A percentile compares a stretch with the other conserved stretches of the same genome.
Conservation (phyloP, 2,888 invertebrate genomes). For the Andrena dorsata region DNA sequence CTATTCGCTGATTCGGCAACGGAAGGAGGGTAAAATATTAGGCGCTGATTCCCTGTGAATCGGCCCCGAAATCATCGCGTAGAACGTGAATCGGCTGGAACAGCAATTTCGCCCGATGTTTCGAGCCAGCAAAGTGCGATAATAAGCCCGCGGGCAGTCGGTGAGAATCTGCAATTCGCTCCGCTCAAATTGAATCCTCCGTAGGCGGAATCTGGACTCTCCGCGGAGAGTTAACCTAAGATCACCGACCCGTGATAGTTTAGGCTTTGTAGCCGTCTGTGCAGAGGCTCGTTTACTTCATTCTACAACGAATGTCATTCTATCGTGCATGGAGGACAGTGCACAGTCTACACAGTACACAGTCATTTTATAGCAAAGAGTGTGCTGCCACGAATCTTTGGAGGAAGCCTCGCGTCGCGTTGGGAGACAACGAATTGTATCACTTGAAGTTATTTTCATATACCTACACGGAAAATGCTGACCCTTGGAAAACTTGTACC, state of each 20-base stretch:
- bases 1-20: background rate
- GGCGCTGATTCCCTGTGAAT: conserved; percentile 51
- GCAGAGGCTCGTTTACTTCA: conserved; percentile 64
- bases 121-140: conserved; percentile 82
- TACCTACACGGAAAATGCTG: too few relatives aligned
- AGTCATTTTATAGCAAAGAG: background rate
- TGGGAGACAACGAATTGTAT: too few relatives aligned
- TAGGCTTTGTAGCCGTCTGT: conserved; percentile 75
- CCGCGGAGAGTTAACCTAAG: conserved; percentile 79
- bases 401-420: background rate
- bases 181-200: conserved; percentile 82
- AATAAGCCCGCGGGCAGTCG: conserved; percentile 83
- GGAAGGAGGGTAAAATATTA: conserved; percentile 9
- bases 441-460: too few relatives aligned
- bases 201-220: conserved; percentile 78
- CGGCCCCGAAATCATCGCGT: conserved; percentile 55
- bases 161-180: conserved; percentile 82
- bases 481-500: too few relatives aligned
- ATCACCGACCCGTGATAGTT: conserved; percentile 81
- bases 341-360: background rate
- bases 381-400: background rate
- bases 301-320: conserved; percentile 57
- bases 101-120: conserved; percentile 76
- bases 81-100: conserved; percentile 58
- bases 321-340: background rate